A percentile compares a stretch with the other conserved stretches of the same genome.
phyloP scores from a whole-genome alignment of 2,113 vertebrate species.

The Paralichthys olivaceus region DNA sequence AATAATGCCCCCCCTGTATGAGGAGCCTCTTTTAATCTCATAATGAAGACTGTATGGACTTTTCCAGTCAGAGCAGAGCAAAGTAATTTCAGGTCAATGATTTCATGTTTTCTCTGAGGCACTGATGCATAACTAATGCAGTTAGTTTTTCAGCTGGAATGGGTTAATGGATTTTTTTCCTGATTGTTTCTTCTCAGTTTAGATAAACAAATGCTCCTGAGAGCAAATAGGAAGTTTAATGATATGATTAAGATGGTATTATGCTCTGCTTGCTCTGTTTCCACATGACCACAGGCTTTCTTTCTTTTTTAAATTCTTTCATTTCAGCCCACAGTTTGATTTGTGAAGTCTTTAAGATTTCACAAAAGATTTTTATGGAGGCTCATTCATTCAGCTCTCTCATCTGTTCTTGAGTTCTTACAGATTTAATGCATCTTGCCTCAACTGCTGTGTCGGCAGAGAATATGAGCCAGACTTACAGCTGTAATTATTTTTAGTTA shows the following conservation, averaged over 20 bases:
- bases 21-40: constrained; percentile 21
- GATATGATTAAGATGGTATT: constrained; percentile 51
- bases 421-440: background rate
- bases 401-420: background rate
- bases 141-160: constrained; percentile 42
- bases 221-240: constrained; percentile 51
- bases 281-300: background rate
- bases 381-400: background rate
- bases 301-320: background rate
- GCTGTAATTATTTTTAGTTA: too few relatives aligned
- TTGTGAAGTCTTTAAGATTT: background rate
- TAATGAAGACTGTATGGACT: constrained; percentile 14
- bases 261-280: constrained; percentile 27
- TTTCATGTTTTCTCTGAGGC: constrained; percentile 37
- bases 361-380: background rate
- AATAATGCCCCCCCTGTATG: background rate
- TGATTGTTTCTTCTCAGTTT: constrained; percentile 43
- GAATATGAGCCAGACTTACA: background rate
- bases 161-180: constrained; percentile 40
- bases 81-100: constrained; percentile 47
- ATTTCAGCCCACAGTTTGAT: constrained; percentile 20
- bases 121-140: constrained; percentile 29
- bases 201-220: constrained; percentile 49
- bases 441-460: background rate
- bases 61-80: constrained; percentile 6